Conservation (phyloP, 2,888 invertebrate species). For the Heteropelma amictum region DNA sequence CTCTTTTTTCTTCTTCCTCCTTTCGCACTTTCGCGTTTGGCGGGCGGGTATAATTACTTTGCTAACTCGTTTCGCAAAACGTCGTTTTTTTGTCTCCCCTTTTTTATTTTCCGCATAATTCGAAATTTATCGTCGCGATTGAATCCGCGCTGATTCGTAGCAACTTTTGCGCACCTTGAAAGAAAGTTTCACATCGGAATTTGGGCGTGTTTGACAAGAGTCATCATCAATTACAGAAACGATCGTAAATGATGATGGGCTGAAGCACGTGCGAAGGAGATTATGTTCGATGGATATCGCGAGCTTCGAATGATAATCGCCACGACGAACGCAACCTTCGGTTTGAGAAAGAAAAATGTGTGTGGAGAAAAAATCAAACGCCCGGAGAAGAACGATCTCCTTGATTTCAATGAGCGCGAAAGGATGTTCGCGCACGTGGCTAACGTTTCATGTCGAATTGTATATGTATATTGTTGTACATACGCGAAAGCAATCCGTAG, state of each 20-base stretch:
- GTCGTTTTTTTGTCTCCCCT: not conserved
- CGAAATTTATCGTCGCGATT: not conserved
- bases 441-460: constrained; percentile 15
- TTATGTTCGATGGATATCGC: not conserved
- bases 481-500: constrained; percentile 19
- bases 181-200: no score
- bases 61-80: constrained; percentile 23
- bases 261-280: not conserved
- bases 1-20: not conserved
- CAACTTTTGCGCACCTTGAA: no score
- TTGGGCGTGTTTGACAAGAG: no score
- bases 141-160: not conserved
- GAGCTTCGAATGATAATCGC: not conserved
- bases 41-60: constrained; percentile 40
- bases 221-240: not conserved
- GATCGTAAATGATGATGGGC: not conserved
- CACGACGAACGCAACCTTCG: constrained; percentile 25
- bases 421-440: constrained; percentile 51
- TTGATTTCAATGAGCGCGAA: constrained; percentile 52
- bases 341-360: not conserved
- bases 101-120: not conserved
- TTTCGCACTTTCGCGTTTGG: constrained; percentile 37
- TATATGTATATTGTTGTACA: constrained; percentile 1
- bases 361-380: constrained; percentile 5
- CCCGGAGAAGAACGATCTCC: constrained; percentile 22